A percentile compares a stretch with the other conserved stretches of the same genome.
Evolutionary conservation across 1,140 invertebrate species (phyloP).

Genomic region (Penaeus vannamei): DNA sequence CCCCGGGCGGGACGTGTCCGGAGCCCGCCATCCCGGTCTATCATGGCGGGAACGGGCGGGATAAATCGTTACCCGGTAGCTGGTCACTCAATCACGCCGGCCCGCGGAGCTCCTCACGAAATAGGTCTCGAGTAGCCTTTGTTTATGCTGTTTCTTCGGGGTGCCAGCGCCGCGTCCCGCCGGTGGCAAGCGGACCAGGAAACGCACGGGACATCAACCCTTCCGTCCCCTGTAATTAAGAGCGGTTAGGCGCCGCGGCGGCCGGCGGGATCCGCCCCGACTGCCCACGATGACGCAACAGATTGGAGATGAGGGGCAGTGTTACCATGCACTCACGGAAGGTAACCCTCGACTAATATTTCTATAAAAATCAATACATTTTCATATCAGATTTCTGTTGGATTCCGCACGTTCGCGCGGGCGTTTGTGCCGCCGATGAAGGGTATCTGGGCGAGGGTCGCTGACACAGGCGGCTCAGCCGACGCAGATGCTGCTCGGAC

Average conservation of each 20-base stretch:
- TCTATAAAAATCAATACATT: conserved; percentile 20
- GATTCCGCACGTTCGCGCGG: too few species aligned
- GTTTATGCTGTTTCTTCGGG: conserved; percentile 47
- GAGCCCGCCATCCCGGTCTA: conserved; percentile 17
- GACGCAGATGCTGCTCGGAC: too few species aligned
- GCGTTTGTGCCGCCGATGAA: too few species aligned
- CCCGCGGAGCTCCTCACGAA: conserved; percentile 39
- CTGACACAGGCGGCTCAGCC: too few species aligned
- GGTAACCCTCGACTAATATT: conserved; percentile 13
- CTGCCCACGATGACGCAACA: conserved; percentile 55
- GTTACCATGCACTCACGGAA: conserved; percentile 45
- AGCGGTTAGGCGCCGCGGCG: conserved; percentile 36
- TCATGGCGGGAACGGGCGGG: conserved; percentile 4
- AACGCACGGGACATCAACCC: conserved; percentile 49
- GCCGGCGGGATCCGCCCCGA: conserved; percentile 48
- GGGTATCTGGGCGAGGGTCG: too few species aligned
- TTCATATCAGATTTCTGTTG: too few species aligned
- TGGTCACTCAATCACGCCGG: conserved; percentile 37
- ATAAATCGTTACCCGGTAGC: conserved; percentile 38
- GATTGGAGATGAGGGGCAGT: conserved; percentile 45
- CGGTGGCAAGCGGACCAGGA: conserved; percentile 39
- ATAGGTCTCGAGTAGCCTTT: conserved; percentile 51
- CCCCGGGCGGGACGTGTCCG: too few species aligned
- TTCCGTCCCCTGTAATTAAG: conserved; percentile 57
- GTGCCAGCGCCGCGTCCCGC: conserved; percentile 18